These are phyloP conservation scores for Craniophora ligustri DNA, from an alignment of 2,888 invertebrate genomes.

Conservation along the genomic window DNA sequence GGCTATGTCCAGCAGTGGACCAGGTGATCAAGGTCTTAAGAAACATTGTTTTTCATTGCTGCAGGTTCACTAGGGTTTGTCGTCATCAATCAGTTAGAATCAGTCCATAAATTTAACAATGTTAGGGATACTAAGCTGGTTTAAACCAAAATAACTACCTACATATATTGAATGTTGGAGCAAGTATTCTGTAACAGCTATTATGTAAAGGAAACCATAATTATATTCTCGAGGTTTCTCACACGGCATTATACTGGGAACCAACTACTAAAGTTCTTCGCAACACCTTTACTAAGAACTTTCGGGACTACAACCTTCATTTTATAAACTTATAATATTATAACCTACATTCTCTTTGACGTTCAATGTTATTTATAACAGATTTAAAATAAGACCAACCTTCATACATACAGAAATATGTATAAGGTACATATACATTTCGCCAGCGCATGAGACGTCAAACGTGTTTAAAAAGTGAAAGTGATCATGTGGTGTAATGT, in stretches of 20 bases:
- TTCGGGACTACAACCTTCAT: neutral
- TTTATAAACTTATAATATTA: neutral
- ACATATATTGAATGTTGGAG: neutral
- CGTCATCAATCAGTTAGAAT: no score
- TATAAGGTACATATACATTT: constrained; percentile 32
- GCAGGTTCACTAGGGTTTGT: no score
- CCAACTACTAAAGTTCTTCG: constrained; percentile 5
- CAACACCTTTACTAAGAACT: neutral
- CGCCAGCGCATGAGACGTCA: constrained; percentile 10
- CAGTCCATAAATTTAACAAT: neutral
- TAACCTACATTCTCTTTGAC: neutral
- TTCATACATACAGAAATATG: constrained; percentile 5
- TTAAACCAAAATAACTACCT: neutral
- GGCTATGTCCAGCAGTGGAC: no score
- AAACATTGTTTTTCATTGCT: no score
- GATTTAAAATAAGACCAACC: constrained; percentile 10
- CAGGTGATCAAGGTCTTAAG: no score
- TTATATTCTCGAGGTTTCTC: constrained; percentile 1
- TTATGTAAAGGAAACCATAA: neutral
- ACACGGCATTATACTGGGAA: neutral
- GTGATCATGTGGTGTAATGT: neutral
- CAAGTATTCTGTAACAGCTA: neutral
- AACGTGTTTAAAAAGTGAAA: constrained; percentile 40
- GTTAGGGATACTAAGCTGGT: neutral
- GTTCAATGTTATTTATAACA: neutral